Percentiles rank a stretch among this genome's conserved stretches.
These are phyloP conservation scores for Brachionus sp. DNA, from an alignment of 1,140 invertebrate genomes.

Conservation along the genomic window DNA sequence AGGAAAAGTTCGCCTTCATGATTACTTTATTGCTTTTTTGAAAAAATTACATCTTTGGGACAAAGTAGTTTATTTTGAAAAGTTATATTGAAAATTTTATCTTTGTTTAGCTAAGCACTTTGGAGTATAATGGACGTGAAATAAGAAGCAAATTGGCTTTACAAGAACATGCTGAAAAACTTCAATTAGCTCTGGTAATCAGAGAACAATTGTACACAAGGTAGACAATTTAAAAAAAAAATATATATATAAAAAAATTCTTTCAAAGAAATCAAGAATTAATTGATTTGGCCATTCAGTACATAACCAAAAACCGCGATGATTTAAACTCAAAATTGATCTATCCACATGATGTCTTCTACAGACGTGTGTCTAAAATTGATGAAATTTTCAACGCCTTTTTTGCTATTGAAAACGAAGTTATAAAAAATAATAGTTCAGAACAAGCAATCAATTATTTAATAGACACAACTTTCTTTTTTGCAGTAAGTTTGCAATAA, in stretches of 20 bases:
- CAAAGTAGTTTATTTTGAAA: background rate
- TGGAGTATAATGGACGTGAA: slow-evolving; percentile 1
- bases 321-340: background rate
- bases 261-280: slow-evolving; percentile 24
- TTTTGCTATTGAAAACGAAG: slow-evolving; percentile 31
- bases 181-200: slow-evolving; percentile 33
- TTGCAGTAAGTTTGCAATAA: slow-evolving; percentile 6
- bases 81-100: background rate
- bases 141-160: slow-evolving; percentile 17
- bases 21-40: slow-evolving; percentile 39
- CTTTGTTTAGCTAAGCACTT: background rate
- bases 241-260: background rate
- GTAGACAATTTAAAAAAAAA: background rate
- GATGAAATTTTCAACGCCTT: slow-evolving; percentile 41
- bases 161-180: slow-evolving; percentile 35
- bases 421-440: slow-evolving; percentile 26
- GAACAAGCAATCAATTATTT: slow-evolving; percentile 42
- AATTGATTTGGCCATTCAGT: slow-evolving; percentile 28
- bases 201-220: slow-evolving; percentile 15
- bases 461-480: slow-evolving; percentile 34
- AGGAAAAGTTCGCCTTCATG: slow-evolving; percentile 37
- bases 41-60: slow-evolving; percentile 27
- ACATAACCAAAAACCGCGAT: background rate
- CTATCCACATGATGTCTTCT: slow-evolving; percentile 42
- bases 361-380: slow-evolving; percentile 17